A percentile compares a stretch with the other conserved stretches of the same genome.
phyloP scores from a whole-genome alignment of 2,888 invertebrate species.

The Andrena dorsata region DNA sequence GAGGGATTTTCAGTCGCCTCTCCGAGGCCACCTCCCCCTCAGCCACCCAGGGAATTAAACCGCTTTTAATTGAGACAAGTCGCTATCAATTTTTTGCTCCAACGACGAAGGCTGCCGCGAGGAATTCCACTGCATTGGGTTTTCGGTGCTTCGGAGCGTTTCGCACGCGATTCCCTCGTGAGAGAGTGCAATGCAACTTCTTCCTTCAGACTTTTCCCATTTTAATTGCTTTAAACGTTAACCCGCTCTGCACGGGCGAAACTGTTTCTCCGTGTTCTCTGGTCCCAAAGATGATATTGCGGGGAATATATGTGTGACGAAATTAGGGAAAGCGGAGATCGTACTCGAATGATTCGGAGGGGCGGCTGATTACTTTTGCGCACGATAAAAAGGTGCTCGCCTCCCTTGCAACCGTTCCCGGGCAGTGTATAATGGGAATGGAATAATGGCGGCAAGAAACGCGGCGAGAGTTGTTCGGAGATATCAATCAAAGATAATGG shows the following conservation, averaged over 20 bases:
- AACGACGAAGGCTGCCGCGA: not conserved
- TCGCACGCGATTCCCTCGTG: not conserved
- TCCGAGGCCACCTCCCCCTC: not conserved
- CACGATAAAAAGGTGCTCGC: conserved; percentile 25
- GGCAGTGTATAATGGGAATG: conserved; percentile 48
- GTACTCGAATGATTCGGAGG: conserved; percentile 20
- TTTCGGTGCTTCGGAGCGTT: not conserved
- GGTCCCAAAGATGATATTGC: not conserved
- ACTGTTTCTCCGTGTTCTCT: not conserved
- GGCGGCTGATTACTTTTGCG: conserved; percentile 33
- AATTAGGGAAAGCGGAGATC: conserved; percentile 29
- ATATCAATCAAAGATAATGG: conserved; percentile 60
- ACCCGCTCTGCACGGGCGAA: not conserved
- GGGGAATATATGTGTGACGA: not conserved
- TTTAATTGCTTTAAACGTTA: not conserved
- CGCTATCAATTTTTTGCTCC: not conserved
- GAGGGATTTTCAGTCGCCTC: not conserved
- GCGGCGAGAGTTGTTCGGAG: conserved; percentile 47
- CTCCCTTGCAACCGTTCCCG: conserved; percentile 28
- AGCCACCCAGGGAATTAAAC: not conserved
- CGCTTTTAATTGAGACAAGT: conserved; percentile 30
- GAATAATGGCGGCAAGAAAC: conserved; percentile 54
- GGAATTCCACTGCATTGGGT: not conserved
- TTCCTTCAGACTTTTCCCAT: not conserved
- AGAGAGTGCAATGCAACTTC: not conserved